Conservation (phyloP, 2,113 vertebrate genomes). For the Cyanoramphus novaezelandiae region DNA sequence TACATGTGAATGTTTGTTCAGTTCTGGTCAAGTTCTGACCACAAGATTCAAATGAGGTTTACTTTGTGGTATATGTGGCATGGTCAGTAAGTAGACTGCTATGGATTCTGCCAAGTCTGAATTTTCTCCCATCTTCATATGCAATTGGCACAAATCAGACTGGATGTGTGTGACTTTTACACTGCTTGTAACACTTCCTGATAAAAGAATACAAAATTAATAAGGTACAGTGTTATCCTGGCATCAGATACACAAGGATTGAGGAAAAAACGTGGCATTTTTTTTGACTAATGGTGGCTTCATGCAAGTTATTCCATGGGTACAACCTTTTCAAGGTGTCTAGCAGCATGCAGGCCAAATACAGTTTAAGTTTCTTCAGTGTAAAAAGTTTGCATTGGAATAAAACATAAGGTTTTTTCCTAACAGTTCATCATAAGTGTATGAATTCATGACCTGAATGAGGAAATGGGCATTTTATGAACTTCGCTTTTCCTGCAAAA, state of each 20-base stretch:
- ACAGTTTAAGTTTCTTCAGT: neutral
- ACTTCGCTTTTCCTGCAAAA: neutral
- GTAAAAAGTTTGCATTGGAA: neutral
- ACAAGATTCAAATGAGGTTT: neutral
- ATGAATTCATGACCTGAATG: neutral
- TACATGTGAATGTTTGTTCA: neutral
- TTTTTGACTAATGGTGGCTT: neutral
- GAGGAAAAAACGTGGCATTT: fast-evolving
- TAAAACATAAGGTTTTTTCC: neutral
- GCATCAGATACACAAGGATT: neutral
- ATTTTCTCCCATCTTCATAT: neutral
- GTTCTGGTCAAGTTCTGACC: neutral
- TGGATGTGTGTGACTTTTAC: neutral
- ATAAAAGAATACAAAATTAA: neutral
- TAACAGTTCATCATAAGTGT: neutral
- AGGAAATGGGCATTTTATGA: neutral
- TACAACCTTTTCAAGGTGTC: neutral
- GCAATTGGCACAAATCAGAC: neutral
- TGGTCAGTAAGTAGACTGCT: neutral
- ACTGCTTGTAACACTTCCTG: neutral
- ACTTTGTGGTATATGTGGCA: neutral
- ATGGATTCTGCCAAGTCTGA: neutral
- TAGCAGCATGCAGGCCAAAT: neutral
- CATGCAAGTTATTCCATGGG: neutral
- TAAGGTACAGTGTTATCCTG: neutral